These are phyloP conservation scores for Cottoperca gobio DNA, from an alignment of 2,797 vertebrate genomes.

Conservation along the genomic window DNA sequence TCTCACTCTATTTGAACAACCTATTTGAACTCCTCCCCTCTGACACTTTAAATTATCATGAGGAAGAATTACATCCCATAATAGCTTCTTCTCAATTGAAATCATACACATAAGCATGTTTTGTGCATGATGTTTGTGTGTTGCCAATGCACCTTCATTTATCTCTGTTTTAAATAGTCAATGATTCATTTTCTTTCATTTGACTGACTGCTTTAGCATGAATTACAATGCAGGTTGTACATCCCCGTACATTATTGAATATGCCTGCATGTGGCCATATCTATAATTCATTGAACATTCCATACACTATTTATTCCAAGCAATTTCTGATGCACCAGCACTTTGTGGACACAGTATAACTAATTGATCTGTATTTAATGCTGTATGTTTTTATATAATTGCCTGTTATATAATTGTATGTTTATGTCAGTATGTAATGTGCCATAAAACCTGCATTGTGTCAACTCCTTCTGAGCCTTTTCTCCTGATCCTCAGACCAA, in stretches of 20 bases:
- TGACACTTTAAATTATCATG: background rate
- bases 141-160: background rate
- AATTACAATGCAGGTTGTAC: background rate
- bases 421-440: background rate
- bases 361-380: background rate
- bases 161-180: background rate
- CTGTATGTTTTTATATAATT: background rate
- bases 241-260: conserved; percentile 7
- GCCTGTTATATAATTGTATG: background rate
- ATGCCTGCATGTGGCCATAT: background rate
- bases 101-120: background rate
- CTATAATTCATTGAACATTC: conserved; percentile 27
- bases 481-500: background rate
- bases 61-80: background rate
- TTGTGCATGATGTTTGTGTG: background rate
- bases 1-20: background rate
- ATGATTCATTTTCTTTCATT: background rate
- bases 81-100: background rate
- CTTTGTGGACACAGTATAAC: background rate
- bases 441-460: background rate
- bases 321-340: background rate
- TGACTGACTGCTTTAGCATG: background rate
- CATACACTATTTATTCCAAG: conserved; percentile 36
- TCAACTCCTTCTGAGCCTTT: background rate
- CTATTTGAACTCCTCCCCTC: background rate